Conservation (phyloP, 2,888 invertebrate species). For the Bellardia pandia region DNA sequence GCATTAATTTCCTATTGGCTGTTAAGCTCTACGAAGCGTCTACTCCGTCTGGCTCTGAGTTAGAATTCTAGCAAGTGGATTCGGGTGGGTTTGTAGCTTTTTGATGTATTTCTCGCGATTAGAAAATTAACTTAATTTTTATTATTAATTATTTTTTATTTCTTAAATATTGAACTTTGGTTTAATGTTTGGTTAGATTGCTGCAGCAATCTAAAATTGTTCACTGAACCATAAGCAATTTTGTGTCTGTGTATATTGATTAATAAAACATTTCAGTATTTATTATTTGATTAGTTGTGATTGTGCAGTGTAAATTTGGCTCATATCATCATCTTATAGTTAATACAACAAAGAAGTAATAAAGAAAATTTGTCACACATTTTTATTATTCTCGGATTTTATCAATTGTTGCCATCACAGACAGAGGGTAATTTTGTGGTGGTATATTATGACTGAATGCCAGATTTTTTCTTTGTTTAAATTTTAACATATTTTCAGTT, state of each 20-base stretch:
- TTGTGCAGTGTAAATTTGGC: background rate
- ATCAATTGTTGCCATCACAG: slow-evolving; percentile 7
- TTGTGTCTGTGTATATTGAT: background rate
- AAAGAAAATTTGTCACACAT: slow-evolving; percentile 51
- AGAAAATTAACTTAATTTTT: no score
- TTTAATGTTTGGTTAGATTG: no score
- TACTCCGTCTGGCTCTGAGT: no score
- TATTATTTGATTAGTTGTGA: slow-evolving; percentile 25
- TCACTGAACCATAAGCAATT: background rate
- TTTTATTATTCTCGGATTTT: slow-evolving; percentile 37
- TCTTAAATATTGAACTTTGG: background rate
- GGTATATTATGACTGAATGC: slow-evolving; percentile 33
- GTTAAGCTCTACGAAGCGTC: no score
- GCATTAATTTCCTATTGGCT: no score
- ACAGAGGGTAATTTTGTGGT: slow-evolving; percentile 53
- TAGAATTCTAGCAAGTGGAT: no score
- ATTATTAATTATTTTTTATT: background rate
- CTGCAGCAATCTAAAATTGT: background rate
- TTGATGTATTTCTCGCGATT: no score
- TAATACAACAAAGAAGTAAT: slow-evolving; percentile 18
- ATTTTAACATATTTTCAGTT: slow-evolving; percentile 66
- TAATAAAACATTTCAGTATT: slow-evolving; percentile 16
- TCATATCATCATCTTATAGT: background rate
- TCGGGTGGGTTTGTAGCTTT: no score
- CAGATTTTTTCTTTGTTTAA: slow-evolving; percentile 58